A percentile compares a stretch with the other conserved stretches of the same genome.
phyloP scores from a whole-genome alignment of 2,113 vertebrate species.

The Planiliza haematocheilus region DNA sequence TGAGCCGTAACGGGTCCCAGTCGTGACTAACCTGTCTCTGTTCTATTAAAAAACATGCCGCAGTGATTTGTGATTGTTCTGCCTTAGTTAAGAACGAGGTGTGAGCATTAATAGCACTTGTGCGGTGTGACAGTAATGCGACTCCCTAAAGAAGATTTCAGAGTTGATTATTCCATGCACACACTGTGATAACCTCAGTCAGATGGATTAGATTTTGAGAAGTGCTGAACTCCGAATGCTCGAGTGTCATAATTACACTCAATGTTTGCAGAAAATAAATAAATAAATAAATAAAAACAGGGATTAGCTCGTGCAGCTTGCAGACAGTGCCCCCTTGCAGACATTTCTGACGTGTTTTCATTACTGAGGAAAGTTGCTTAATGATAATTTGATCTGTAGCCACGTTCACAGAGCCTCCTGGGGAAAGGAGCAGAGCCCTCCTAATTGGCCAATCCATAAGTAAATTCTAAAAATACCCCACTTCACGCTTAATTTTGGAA shows the following conservation, averaged over 20 bases:
- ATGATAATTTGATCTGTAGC: slow-evolving; percentile 66
- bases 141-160: slow-evolving; percentile 17
- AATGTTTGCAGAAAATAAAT: slow-evolving; percentile 34
- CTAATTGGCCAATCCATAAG: slow-evolving; percentile 62
- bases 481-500: slow-evolving; percentile 39
- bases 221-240: slow-evolving; percentile 33
- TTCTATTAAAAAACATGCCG: neutral
- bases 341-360: slow-evolving; percentile 66
- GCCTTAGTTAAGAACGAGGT: neutral
- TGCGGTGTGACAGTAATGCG: slow-evolving; percentile 9
- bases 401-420: slow-evolving; percentile 47
- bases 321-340: slow-evolving; percentile 50
- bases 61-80: slow-evolving; percentile 1
- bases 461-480: slow-evolving; percentile 57
- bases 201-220: slow-evolving; percentile 55
- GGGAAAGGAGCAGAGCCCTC: slow-evolving; percentile 35
- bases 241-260: slow-evolving; percentile 57
- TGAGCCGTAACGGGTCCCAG: neutral
- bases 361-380: slow-evolving; percentile 57
- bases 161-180: slow-evolving; percentile 43
- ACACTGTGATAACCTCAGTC: slow-evolving; percentile 24
- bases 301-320: slow-evolving; percentile 58
- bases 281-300: slow-evolving; percentile 7
- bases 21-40: neutral
- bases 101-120: slow-evolving; percentile 1